Conservation (phyloP, 2,797 vertebrate species). For the Anguilla marmorata region DNA sequence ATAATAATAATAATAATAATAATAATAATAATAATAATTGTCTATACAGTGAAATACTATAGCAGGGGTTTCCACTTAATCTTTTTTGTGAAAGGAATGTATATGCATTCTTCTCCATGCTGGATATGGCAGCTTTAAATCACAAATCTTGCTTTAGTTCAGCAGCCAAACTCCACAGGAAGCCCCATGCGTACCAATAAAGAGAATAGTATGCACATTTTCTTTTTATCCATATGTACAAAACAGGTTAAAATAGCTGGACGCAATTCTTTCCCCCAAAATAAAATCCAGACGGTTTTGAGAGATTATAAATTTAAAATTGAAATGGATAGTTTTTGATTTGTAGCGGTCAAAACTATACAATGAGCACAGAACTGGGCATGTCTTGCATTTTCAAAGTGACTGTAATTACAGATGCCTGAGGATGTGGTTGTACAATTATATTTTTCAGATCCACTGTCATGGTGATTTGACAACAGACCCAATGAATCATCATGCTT, state of each 20-base stretch:
- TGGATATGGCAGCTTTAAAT: conserved; percentile 33
- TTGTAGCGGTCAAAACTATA: conserved; percentile 45
- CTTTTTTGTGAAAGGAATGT: conserved; percentile 33
- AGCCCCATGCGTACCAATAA: conserved; percentile 26
- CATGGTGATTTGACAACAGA: background rate
- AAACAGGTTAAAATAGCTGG: background rate
- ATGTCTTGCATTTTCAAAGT: background rate
- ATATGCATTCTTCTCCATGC: conserved; percentile 34
- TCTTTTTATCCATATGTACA: conserved; percentile 17
- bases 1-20: too few species aligned
- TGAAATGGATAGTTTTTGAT: background rate
- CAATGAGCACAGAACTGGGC: too few species aligned
- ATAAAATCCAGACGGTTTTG: background rate
- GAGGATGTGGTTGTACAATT: too few species aligned
- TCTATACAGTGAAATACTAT: background rate
- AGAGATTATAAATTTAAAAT: background rate
- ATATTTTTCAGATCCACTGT: too few species aligned
- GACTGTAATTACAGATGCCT: background rate
- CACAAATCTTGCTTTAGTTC: conserved; percentile 21
- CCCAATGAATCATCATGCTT: background rate
- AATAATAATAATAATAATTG: too few species aligned
- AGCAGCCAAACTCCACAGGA: conserved; percentile 29
- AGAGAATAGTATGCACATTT: conserved; percentile 19
- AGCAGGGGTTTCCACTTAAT: conserved; percentile 35
- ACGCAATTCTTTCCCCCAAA: background rate